Evolutionary conservation across 2,113 vertebrate species (phyloP).

Genomic region (Phodopus roborovskii): DNA sequence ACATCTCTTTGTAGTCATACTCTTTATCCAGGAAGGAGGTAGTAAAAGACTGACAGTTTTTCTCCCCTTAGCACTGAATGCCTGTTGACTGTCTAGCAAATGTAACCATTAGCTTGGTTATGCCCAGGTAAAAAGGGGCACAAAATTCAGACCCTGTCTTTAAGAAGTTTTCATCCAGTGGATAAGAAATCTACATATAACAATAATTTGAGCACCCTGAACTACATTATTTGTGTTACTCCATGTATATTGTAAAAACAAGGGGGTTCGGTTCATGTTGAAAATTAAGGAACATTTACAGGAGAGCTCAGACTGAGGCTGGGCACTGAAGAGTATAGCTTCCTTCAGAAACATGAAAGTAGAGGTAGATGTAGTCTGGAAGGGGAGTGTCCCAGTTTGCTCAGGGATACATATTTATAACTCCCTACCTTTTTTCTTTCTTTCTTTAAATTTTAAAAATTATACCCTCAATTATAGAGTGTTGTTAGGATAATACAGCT

Average conservation of each 20-base stretch:
- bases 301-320: background rate
- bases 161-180: background rate
- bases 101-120: background rate
- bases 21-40: background rate
- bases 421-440: background rate
- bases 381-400: background rate
- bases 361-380: background rate
- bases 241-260: background rate
- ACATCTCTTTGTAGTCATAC: background rate
- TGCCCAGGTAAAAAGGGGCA: background rate
- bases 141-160: background rate
- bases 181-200: background rate
- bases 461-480: constrained; percentile 76
- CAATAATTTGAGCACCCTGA: background rate
- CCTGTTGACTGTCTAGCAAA: background rate
- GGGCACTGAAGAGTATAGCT: background rate
- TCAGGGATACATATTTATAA: background rate
- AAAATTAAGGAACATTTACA: too few species aligned
- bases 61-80: background rate
- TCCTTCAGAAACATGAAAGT: background rate
- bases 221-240: background rate
- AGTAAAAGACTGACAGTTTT: background rate
- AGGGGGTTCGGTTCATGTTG: too few species aligned
- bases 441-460: constrained; percentile 69
- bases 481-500: constrained; percentile 77